Conservation (phyloP, 2,888 invertebrate species). For the Cheilosia soror region DNA sequence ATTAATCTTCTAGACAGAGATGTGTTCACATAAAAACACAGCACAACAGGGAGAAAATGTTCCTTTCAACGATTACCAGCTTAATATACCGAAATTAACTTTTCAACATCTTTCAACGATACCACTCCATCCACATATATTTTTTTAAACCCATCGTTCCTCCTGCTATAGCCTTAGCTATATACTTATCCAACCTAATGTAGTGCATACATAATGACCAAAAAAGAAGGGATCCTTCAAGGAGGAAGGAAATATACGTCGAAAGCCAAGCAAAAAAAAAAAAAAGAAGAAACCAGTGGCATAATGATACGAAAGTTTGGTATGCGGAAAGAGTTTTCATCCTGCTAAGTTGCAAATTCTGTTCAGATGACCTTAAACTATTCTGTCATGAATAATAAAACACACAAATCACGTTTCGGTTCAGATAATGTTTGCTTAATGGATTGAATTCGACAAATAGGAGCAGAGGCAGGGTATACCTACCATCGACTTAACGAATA, state of each 20-base stretch:
- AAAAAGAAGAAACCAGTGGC: conserved; percentile 39
- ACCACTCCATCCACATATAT: conserved; percentile 18
- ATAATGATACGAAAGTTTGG: conserved; percentile 73
- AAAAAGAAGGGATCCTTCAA: conserved; percentile 43
- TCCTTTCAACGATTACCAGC: conserved; percentile 57
- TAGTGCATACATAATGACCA: conserved; percentile 72
- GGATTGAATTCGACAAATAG: conserved; percentile 71
- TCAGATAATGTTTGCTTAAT: conserved; percentile 74
- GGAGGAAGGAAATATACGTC: conserved; percentile 46
- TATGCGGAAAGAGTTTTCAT: conserved; percentile 71
- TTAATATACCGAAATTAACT: conserved; percentile 64
- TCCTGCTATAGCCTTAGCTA: conserved; percentile 12
- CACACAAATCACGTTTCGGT: conserved; percentile 73
- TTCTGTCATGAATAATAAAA: conserved; percentile 75
- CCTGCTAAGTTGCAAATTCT: conserved; percentile 75
- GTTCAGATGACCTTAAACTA: conserved; percentile 75
- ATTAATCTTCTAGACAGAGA: conserved; percentile 27
- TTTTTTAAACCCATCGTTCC: conserved; percentile 31
- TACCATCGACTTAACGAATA: not conserved
- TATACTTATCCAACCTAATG: conserved; percentile 60
- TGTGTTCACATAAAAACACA: conserved; percentile 44
- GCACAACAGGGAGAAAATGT: conserved; percentile 36
- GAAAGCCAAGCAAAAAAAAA: conserved; percentile 1
- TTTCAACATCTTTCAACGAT: conserved; percentile 67
- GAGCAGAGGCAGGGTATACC: not conserved